Conservation (phyloP, 2,888 invertebrate genomes). For the Lasioglossum marginatum region DNA sequence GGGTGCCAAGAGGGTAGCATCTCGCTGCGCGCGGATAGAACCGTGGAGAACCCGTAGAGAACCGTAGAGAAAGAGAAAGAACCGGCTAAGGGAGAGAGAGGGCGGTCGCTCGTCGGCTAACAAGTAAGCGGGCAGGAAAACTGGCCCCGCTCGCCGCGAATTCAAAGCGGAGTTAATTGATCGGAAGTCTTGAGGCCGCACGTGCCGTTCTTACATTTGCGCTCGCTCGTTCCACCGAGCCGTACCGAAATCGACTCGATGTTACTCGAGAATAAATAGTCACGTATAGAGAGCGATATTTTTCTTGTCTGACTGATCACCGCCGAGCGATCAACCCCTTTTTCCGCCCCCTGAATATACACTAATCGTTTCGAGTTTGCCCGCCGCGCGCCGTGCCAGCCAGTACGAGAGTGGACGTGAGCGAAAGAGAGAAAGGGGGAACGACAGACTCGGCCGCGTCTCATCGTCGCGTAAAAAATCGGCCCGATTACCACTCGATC, state of each 20-base stretch:
- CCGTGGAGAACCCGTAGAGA: constrained; percentile 18
- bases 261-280: constrained; percentile 65
- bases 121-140: constrained; percentile 67
- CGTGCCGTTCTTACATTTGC: constrained; percentile 79
- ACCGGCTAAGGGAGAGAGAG: not conserved
- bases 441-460: not conserved
- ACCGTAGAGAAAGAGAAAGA: constrained; percentile 21
- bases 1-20: constrained; percentile 68
- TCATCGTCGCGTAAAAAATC: constrained; percentile 32
- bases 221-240: constrained; percentile 55
- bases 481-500: constrained; percentile 35
- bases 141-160: constrained; percentile 68
- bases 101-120: constrained; percentile 59
- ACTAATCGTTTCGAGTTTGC: constrained; percentile 37
- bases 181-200: constrained; percentile 84
- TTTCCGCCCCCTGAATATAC: not conserved
- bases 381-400: not conserved
- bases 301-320: constrained; percentile 61
- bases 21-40: constrained; percentile 54
- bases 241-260: constrained; percentile 63
- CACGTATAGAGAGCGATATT: constrained; percentile 62
- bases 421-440: not conserved
- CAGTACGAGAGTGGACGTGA: not conserved
- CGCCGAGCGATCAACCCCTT: constrained; percentile 32
- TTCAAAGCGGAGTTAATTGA: constrained; percentile 83